Evolutionary conservation across 2,797 vertebrate species (phyloP).

Genomic region (Premnoplex brunnescens): DNA sequence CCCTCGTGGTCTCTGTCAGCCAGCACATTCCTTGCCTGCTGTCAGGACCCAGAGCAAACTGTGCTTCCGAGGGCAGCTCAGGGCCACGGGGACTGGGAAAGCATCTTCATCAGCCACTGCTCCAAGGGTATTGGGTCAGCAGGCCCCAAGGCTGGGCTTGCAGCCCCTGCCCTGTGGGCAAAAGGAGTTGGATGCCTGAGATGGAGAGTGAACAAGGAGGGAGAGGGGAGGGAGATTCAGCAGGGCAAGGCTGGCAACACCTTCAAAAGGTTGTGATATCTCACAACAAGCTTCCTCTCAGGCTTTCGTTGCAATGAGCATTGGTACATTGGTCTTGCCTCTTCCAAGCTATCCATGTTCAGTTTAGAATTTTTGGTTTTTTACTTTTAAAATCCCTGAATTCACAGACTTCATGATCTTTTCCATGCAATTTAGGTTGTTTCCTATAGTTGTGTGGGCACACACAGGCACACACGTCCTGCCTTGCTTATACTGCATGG

Average conservation of each 20-base stretch:
- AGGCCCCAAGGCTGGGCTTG: rapidly evolving
- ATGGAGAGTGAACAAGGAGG: rapidly evolving
- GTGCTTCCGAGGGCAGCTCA: rapidly evolving
- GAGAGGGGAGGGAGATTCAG: neutral
- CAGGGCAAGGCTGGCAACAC: rapidly evolving
- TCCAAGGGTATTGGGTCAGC: neutral
- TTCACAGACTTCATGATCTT: neutral
- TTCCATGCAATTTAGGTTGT: neutral
- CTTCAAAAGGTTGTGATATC: neutral
- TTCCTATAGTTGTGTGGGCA: rapidly evolving
- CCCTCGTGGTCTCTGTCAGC: rapidly evolving
- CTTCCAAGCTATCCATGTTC: neutral
- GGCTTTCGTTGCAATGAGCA: neutral
- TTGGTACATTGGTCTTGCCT: rapidly evolving
- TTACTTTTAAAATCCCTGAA: neutral
- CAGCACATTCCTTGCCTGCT: rapidly evolving
- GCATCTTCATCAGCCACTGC: too few species aligned
- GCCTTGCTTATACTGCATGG: rapidly evolving
- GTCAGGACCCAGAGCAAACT: rapidly evolving
- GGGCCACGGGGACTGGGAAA: rapidly evolving
- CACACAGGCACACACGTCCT: rapidly evolving
- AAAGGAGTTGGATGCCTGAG: neutral
- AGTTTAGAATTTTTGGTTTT: neutral
- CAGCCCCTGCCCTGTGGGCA: neutral
- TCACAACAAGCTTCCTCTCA: rapidly evolving